These are phyloP conservation scores for Diplolepis rosae DNA, from an alignment of 2,888 invertebrate species.

Conservation along the genomic window DNA sequence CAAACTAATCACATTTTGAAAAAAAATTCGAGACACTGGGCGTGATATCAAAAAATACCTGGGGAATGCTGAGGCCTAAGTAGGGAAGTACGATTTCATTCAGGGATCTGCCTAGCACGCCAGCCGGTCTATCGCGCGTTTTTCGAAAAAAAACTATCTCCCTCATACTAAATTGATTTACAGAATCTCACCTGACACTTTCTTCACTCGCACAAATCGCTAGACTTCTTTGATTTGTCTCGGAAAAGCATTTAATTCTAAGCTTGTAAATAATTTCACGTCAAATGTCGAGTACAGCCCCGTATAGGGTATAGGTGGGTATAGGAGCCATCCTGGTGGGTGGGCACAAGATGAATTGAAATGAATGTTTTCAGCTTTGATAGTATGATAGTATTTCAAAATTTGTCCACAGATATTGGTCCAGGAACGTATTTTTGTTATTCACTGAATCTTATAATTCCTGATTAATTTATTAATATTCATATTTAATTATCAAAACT, in stretches of 20 bases:
- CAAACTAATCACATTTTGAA: neutral
- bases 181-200: constrained; percentile 44
- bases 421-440: no score
- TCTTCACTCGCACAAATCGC: constrained; percentile 37
- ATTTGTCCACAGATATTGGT: no score
- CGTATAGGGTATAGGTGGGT: constrained; percentile 68
- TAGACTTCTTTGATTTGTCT: constrained; percentile 41
- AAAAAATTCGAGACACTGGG: constrained; percentile 1
- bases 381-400: constrained; percentile 50
- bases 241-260: constrained; percentile 51
- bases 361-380: constrained; percentile 59
- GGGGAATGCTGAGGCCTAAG: constrained; percentile 48
- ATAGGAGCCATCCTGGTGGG: constrained; percentile 72
- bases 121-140: constrained; percentile 60
- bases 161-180: constrained; percentile 38
- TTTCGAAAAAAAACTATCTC: constrained; percentile 44
- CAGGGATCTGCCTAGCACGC: constrained; percentile 59
- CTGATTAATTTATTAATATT: no score
- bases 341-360: constrained; percentile 62
- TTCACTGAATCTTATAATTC: no score
- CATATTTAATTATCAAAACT: no score
- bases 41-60: constrained; percentile 33
- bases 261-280: constrained; percentile 68
- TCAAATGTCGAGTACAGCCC: constrained; percentile 69
- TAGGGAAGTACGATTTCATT: constrained; percentile 45